Evolutionary conservation across 2,888 invertebrate species (phyloP).

Genomic region (Caenorhabditis sulstoni): DNA sequence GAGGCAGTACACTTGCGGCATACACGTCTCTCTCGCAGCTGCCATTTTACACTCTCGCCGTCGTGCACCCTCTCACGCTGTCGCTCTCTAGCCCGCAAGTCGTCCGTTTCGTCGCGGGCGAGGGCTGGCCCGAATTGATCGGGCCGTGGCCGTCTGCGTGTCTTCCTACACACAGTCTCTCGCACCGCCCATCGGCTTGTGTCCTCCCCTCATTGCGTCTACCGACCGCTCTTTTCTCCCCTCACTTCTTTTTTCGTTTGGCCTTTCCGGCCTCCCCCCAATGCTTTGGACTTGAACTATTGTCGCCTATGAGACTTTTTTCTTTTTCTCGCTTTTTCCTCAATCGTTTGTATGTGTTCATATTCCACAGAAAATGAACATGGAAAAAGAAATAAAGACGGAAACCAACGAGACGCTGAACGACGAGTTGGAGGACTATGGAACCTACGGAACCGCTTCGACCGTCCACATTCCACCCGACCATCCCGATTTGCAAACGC

Average conservation of each 20-base stretch:
- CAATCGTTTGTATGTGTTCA: neutral
- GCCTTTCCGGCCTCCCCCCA: too few species aligned
- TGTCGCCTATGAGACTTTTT: too few species aligned
- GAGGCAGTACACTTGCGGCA: too few species aligned
- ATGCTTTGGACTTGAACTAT: too few species aligned
- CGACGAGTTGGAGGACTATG: neutral
- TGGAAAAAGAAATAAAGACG: neutral
- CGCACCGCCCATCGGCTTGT: neutral
- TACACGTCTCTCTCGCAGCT: neutral
- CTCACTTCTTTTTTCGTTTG: neutral
- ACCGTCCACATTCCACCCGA: neutral
- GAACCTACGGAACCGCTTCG: neutral
- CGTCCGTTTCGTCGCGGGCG: neutral
- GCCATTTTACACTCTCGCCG: slow-evolving; percentile 5
- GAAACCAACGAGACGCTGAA: neutral
- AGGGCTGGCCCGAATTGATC: slow-evolving; percentile 51
- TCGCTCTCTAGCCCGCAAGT: neutral
- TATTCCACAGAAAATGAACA: too few species aligned
- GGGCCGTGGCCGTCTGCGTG: slow-evolving; percentile 31
- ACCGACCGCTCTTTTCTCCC: neutral
- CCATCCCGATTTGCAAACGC: slow-evolving; percentile 5
- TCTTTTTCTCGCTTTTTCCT: slow-evolving; percentile 3
- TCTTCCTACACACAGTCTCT: neutral
- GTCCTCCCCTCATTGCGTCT: neutral
- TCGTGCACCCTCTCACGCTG: slow-evolving; percentile 4